phyloP scores from a whole-genome alignment of 2,797 vertebrate genomes.

The Oreortyx pictus region DNA sequence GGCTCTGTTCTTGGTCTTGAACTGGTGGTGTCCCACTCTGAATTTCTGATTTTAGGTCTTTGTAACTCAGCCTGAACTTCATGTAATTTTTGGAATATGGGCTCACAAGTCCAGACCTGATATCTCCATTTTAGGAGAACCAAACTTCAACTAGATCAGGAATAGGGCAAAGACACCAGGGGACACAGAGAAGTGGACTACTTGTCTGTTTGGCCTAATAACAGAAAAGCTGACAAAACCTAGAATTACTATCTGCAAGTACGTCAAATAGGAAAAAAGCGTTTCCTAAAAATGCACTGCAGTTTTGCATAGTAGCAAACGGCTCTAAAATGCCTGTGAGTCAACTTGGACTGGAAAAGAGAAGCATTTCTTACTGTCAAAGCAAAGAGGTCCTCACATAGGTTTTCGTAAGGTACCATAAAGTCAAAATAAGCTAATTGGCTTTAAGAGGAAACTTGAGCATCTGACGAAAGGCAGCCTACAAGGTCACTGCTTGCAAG shows the following conservation, averaged over 20 bases:
- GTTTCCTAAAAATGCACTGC: neutral
- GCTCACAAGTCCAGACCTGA: neutral
- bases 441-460: neutral
- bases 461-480: neutral
- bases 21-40: neutral
- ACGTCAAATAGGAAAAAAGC: neutral
- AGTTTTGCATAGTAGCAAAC: neutral
- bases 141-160: neutral
- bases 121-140: neutral
- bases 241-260: neutral
- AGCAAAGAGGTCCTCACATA: neutral
- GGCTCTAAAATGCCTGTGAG: neutral
- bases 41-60: neutral
- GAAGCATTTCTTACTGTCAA: neutral
- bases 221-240: neutral
- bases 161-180: neutral
- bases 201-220: neutral
- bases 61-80: neutral
- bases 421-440: neutral
- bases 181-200: neutral
- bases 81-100: neutral
- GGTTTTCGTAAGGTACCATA: neutral
- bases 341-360: neutral
- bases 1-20: neutral
- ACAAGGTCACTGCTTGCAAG: neutral